A percentile compares a stretch with the other conserved stretches of the same genome.
phyloP scores from a whole-genome alignment of 2,113 vertebrate species.

The Copsychus sechellarum region DNA sequence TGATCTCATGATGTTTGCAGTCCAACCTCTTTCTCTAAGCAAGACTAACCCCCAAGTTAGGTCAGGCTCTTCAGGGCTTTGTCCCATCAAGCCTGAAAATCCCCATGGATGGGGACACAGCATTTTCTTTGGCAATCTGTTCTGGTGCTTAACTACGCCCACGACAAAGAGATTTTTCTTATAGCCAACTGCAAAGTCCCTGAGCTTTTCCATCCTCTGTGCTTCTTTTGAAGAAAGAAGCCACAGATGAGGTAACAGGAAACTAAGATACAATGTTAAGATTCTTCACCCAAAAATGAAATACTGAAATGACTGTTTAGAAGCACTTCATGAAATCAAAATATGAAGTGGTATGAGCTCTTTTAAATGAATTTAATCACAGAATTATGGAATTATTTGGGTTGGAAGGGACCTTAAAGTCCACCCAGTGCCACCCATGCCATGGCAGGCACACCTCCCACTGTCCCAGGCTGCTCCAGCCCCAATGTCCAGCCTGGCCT shows the following conservation, averaged over 20 bases:
- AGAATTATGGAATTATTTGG: background rate
- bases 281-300: background rate
- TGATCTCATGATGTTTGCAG: background rate
- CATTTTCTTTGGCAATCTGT: background rate
- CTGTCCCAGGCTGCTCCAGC: background rate
- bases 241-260: background rate
- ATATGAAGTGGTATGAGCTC: background rate
- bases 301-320: background rate
- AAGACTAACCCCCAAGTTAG: background rate
- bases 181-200: background rate
- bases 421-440: too few species aligned
- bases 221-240: background rate
- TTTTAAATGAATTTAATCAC: background rate
- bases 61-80: background rate
- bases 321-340: background rate
- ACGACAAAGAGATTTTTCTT: background rate
- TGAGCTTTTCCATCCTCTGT: background rate
- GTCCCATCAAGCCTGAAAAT: background rate
- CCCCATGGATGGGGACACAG: background rate
- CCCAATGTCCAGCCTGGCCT: background rate
- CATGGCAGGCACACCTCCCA: background rate
- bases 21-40: background rate
- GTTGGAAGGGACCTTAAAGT: background rate
- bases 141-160: background rate
- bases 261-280: background rate